phyloP scores from a whole-genome alignment of 1,140 invertebrate genomes.

The Drosophila littoralis region DNA sequence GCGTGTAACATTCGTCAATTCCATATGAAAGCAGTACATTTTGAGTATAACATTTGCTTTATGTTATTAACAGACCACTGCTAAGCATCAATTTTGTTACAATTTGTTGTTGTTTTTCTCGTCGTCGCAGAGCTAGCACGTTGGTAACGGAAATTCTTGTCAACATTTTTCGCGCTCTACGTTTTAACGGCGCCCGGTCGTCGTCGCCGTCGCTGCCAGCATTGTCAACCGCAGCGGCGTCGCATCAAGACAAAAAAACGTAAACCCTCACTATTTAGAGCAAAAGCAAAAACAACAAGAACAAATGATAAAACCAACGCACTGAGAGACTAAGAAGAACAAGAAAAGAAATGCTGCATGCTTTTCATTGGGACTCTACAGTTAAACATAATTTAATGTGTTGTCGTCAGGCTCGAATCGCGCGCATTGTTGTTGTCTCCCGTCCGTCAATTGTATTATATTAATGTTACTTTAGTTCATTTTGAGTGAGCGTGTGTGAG shows the following conservation, averaged over 20 bases:
- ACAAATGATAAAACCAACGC: constrained; percentile 3
- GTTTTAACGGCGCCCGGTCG: constrained; percentile 45
- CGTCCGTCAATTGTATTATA: constrained; percentile 67
- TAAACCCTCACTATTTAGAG: constrained; percentile 32
- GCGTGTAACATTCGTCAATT: neutral
- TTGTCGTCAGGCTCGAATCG: constrained; percentile 26
- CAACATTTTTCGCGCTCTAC: constrained; percentile 50
- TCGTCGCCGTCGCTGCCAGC: constrained; percentile 49
- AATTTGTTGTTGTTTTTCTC: constrained; percentile 45
- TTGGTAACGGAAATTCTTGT: constrained; percentile 64
- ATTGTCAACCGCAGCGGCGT: constrained; percentile 44
- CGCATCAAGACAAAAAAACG: constrained; percentile 37
- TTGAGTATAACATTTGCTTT: constrained; percentile 17
- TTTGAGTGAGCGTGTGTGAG: constrained; percentile 21
- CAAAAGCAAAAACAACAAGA: constrained; percentile 11
- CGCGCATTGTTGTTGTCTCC: constrained; percentile 20
- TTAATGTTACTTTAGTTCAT: constrained; percentile 69
- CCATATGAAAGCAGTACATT: constrained; percentile 2
- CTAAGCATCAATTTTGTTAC: constrained; percentile 14
- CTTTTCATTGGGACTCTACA: constrained; percentile 21
- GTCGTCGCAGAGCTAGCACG: constrained; percentile 50
- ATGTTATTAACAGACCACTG: constrained; percentile 11
- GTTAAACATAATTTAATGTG: constrained; percentile 34
- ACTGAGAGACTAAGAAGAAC: constrained; percentile 5
- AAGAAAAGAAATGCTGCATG: constrained; percentile 31